These are phyloP conservation scores for Nesidiocoris tenuis DNA, from an alignment of 2,888 invertebrate species.

Conservation along the genomic window DNA sequence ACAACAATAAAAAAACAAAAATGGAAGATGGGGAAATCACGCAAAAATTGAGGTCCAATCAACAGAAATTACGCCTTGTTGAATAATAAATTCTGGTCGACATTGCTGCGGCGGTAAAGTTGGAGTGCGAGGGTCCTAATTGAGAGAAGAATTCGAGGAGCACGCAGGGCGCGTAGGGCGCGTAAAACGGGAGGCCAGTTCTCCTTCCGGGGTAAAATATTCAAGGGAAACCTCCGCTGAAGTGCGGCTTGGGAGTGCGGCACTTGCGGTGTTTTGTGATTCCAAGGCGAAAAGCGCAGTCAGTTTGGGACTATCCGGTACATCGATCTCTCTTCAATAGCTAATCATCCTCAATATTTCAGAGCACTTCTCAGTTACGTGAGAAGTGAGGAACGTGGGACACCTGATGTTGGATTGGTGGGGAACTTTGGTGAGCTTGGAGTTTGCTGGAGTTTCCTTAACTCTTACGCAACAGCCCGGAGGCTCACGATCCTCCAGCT, in stretches of 20 bases:
- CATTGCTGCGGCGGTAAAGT: too few relatives aligned
- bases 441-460: too few relatives aligned
- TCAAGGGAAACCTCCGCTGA: background rate
- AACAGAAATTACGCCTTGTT: too few relatives aligned
- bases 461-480: background rate
- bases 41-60: too few relatives aligned
- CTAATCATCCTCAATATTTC: slow-evolving; percentile 29
- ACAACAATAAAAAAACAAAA: too few relatives aligned
- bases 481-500: background rate
- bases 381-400: background rate
- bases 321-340: slow-evolving; percentile 27
- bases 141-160: too few relatives aligned
- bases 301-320: slow-evolving; percentile 8
- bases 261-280: background rate
- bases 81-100: background rate
- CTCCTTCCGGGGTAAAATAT: background rate
- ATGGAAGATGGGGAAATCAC: too few relatives aligned
- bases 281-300: slow-evolving; percentile 14
- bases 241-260: background rate
- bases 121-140: too few relatives aligned
- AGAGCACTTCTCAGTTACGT: background rate
- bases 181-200: background rate
- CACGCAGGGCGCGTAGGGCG: too few relatives aligned
- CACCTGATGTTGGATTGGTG: background rate
- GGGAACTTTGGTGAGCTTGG: background rate